A percentile compares a stretch with the other conserved stretches of the same genome.
Evolutionary conservation across 1,140 invertebrate genomes (phyloP).

Genomic region (Physella acuta): DNA sequence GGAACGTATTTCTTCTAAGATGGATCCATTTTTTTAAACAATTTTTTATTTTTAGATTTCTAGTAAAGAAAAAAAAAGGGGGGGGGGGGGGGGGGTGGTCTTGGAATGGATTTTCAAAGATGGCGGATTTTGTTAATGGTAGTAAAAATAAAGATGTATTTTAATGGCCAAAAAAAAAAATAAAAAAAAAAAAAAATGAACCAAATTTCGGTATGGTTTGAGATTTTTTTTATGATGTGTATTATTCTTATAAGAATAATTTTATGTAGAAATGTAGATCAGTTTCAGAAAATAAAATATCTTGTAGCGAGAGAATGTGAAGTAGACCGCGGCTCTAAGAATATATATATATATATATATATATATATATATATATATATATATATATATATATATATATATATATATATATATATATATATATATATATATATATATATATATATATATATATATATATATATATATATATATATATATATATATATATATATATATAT

Average conservation of each 20-base stretch:
- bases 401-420: slow-evolving; percentile 5
- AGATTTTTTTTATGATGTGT: too few relatives aligned
- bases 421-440: slow-evolving; percentile 5
- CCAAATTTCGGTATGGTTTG: too few relatives aligned
- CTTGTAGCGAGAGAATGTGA: background rate
- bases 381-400: slow-evolving; percentile 5
- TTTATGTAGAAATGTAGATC: background rate
- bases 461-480: slow-evolving; percentile 5
- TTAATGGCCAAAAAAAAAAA: background rate
- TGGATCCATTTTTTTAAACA: too few relatives aligned
- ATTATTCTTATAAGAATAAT: background rate
- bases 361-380: slow-evolving; percentile 5
- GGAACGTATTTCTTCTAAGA: too few relatives aligned
- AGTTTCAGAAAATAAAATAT: background rate
- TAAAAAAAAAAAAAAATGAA: background rate
- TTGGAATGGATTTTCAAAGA: too few relatives aligned
- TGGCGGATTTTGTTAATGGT: too few relatives aligned
- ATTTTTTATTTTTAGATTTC: too few relatives aligned
- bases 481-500: too few relatives aligned
- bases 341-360: slow-evolving; percentile 5
- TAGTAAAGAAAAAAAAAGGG: too few relatives aligned
- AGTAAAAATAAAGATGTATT: slow-evolving; percentile 7
- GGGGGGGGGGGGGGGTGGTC: too few relatives aligned
- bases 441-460: slow-evolving; percentile 5
- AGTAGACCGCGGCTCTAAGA: background rate